Base-by-base conservation (phyloP, 2,888 invertebrate species). In the Panopea generosa region DNA sequence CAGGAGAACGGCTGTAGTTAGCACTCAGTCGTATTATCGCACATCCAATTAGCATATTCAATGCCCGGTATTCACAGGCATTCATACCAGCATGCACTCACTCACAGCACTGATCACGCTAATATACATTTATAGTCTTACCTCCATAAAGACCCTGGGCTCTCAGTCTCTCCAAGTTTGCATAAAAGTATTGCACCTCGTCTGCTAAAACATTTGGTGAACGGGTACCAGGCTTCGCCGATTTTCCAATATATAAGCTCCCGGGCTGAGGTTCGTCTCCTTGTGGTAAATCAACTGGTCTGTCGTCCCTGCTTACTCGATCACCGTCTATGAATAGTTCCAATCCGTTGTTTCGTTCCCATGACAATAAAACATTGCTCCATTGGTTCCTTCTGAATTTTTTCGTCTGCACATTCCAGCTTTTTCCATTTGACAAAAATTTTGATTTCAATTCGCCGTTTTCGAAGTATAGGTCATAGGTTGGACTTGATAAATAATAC, bases 111-210 rank as follows among this genome's bases (percentile, higher is more conserved):
- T n/a, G n/a, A n/a, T n/a, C n/a, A n/a, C n/a, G n/a, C n/a, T n/a
- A n/a, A n/a, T n/a, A n/a, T n/a, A n/a, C n/a, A n/a, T n/a, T n/a
- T n/a, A n/a, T n/a, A n/a, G n/a, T 11, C 61, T 78, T 66, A 85
- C 86, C 90, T 90, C 78, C 59, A 53, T 84, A 81, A 29, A 82
- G 75, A 11, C 87, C 86, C 6, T 77, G 77, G 0, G 85, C 77
- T 18, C 74, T 55, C 11, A 90, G 78, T 55, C 86, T 74, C 16
- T 91, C 89, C 6, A 87, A 77, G 55, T 87, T 86, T 0, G 90
- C 90, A 75, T 90, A 89, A 89, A 90, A 91, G 71, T 86, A 88
- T 74, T 91, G 52, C 4, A 92, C 70, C 50, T 92, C 91, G 71
- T 92, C 92, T n/a, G 90, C 84, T 45, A 83, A 66, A 20, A 84